Percentiles rank a stretch among this genome's conserved stretches.
Evolutionary conservation across 2,888 invertebrate species (phyloP).

Genomic region (Chirona hameri): DNA sequence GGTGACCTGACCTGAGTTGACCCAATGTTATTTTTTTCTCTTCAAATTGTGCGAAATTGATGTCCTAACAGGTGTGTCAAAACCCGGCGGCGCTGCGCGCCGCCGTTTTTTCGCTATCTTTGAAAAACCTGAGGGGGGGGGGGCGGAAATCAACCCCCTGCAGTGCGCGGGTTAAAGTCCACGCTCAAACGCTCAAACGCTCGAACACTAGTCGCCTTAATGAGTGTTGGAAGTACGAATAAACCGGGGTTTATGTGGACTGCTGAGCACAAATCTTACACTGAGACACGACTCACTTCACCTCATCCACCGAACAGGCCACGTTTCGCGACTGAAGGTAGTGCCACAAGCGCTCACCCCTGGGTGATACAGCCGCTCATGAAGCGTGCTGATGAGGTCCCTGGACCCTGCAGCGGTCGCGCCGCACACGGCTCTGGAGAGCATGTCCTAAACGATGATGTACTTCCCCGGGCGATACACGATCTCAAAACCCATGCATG

Average conservation of each 20-base stretch:
- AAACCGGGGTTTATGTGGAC: conserved; percentile 25
- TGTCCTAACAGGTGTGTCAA: too few species aligned
- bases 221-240: background rate
- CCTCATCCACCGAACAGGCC: conserved; percentile 22
- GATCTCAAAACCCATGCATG: conserved; percentile 26
- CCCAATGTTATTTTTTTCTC: too few species aligned
- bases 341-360: conserved; percentile 13
- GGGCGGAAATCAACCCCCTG: too few species aligned
- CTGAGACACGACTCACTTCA: background rate
- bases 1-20: too few species aligned
- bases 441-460: background rate
- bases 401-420: background rate
- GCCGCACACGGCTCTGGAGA: background rate
- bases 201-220: conserved; percentile 29
- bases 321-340: conserved; percentile 22
- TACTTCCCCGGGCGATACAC: conserved; percentile 4
- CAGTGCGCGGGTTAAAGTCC: too few species aligned
- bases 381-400: background rate
- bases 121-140: too few species aligned
- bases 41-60: too few species aligned
- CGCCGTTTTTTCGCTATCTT: too few species aligned
- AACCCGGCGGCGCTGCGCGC: too few species aligned
- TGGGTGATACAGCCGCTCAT: conserved; percentile 27
- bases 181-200: conserved; percentile 7
- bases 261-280: background rate